Evolutionary conservation across 2,888 invertebrate species (phyloP).

Genomic region (Alloplasta piceator): DNA sequence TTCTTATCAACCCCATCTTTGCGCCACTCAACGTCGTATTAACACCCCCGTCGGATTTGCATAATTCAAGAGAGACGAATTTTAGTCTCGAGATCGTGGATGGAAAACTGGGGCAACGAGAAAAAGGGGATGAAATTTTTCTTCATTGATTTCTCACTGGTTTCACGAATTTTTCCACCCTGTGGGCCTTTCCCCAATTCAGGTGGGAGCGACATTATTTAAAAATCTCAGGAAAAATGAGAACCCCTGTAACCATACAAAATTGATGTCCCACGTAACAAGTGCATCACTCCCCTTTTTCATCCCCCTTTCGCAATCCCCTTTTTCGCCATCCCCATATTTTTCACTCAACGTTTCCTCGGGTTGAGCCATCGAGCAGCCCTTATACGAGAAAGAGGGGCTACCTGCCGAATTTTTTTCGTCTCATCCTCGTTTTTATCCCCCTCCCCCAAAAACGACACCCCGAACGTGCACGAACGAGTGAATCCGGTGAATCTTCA

Average conservation of each 20-base stretch:
- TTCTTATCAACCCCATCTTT: too few relatives aligned
- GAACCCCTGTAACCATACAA: constrained; percentile 69
- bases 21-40: too few relatives aligned
- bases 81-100: not conserved
- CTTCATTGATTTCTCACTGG: too few relatives aligned
- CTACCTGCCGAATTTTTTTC: constrained; percentile 58
- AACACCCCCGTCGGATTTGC: too few relatives aligned
- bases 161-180: not conserved
- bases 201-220: not conserved
- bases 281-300: constrained; percentile 73
- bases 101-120: too few relatives aligned
- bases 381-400: constrained; percentile 42
- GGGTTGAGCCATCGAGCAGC: constrained; percentile 51
- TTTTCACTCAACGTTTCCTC: constrained; percentile 16
- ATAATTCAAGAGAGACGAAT: too few relatives aligned
- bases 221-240: constrained; percentile 36
- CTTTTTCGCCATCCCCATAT: not conserved
- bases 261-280: constrained; percentile 72
- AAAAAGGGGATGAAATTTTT: too few relatives aligned
- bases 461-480: not conserved
- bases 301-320: constrained; percentile 59
- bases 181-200: not conserved
- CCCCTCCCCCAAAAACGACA: not conserved
- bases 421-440: constrained; percentile 28
- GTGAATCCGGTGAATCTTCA: constrained; percentile 11